Conservation (phyloP, 2,888 invertebrate species). For the Melikaiella ostensackeni region DNA sequence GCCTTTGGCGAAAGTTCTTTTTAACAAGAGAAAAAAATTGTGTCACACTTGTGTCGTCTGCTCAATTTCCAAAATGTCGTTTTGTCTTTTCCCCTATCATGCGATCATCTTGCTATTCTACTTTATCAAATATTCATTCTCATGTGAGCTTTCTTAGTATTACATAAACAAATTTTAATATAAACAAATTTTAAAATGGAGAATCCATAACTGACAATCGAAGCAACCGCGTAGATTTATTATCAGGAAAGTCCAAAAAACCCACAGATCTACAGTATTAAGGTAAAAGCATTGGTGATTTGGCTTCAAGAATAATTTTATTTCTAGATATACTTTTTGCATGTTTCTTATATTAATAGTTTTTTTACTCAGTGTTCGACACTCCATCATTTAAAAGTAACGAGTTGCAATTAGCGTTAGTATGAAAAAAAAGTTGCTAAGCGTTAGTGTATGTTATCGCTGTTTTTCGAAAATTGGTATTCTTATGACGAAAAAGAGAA, state of each 20-base stretch:
- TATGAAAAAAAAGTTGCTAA: too few relatives aligned
- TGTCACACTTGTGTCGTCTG: conserved; percentile 17
- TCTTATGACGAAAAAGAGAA: too few relatives aligned
- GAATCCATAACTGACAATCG: conserved; percentile 48
- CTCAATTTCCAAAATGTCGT: not conserved
- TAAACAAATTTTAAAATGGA: conserved; percentile 3
- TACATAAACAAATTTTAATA: not conserved
- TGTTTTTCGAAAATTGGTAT: too few relatives aligned
- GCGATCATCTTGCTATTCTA: not conserved
- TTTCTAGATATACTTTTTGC: not conserved
- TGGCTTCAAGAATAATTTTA: conserved; percentile 6
- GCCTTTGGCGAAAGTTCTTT: conserved; percentile 41
- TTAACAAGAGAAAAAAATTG: conserved; percentile 11
- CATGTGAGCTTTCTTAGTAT: not conserved
- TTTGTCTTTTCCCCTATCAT: not conserved
- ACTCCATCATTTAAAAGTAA: too few relatives aligned
- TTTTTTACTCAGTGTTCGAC: too few relatives aligned
- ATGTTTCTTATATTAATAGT: not conserved
- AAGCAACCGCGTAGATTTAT: conserved; percentile 62
- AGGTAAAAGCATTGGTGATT: conserved; percentile 15
- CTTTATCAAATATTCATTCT: not conserved
- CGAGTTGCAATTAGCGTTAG: too few relatives aligned
- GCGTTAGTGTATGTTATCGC: too few relatives aligned
- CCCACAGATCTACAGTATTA: not conserved
- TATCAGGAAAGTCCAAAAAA: not conserved